Evolutionary conservation across 2,888 invertebrate species (phyloP), one percentile per base, ranked within the genome.

Genomic region (Dasysyrphus albostriatus): DNA sequence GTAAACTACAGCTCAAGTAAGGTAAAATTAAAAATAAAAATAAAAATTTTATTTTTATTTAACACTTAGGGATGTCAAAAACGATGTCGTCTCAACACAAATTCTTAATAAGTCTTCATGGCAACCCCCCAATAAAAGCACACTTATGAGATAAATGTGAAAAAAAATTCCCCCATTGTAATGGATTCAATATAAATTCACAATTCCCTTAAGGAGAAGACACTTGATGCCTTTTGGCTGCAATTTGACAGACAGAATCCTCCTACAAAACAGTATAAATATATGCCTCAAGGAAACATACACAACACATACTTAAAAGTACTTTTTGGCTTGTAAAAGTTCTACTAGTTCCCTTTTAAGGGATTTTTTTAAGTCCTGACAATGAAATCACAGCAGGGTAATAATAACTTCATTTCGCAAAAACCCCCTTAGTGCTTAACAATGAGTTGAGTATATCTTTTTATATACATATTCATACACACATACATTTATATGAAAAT

Each of bases 201-300:
- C 49, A 81, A 81, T 77, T 77, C 77, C 76, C 69, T 69, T 32
- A 81, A 75, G 72, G 42, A 67, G 67, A 32, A 76, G 76, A 61
- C 81, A 85, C 81, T 85, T 77, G 77, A 74, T 77, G 85, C 81
- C 77, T 85, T 74, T 74, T 58, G 77, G 77, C 77, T 85, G 67
- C 39, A 54, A 78, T 74, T 85, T 85, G 85, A 85, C 82, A 85
- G 82, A 70, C 74, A 37, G 34, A 47, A n/a, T 37, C 56, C 54
- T 51, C 74, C 69, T 14, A 16, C 34, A 12, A 7, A 32, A 49
- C 16, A 74, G 67, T 80, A 24, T 24, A 24, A 24, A 24, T 24
- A 24, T 24, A 63, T 67, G 37, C 73, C 81, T 84, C 32, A 12
- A 76, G 65, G 80, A 73, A 58, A 16, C 59, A 51, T 24, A 69